Evolutionary conservation across 2,888 invertebrate genomes (phyloP).

Genomic region (Stenchaetothrips biformis): DNA sequence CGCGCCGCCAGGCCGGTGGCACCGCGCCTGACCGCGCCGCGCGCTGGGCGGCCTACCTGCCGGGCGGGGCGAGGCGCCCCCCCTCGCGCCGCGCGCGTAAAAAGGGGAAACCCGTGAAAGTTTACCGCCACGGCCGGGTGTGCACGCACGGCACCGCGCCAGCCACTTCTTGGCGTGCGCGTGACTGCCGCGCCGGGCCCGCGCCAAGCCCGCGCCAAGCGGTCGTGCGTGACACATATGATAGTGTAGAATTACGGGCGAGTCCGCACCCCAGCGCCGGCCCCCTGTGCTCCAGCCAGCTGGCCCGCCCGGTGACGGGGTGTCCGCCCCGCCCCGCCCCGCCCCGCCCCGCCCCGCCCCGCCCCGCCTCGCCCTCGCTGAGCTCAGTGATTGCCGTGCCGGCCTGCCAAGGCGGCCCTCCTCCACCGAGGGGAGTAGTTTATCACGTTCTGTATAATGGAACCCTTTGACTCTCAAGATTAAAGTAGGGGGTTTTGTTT

Average conservation of each 20-base stretch:
- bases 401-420: no score
- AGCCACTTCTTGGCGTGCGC: neutral
- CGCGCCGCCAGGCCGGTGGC: neutral
- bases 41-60: neutral
- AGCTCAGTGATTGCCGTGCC: no score
- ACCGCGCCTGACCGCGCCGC: neutral
- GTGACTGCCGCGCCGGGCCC: neutral
- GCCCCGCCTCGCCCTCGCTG: no score
- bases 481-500: no score
- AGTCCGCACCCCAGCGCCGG: neutral
- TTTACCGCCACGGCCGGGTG: neutral
- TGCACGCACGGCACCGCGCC: neutral
- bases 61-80: neutral
- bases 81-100: neutral
- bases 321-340: neutral
- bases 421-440: no score
- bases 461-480: no score
- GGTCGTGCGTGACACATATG: slow-evolving; percentile 4
- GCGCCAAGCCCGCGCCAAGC: neutral
- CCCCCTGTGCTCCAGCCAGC: no score
- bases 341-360: neutral
- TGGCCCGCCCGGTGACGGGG: no score
- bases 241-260: slow-evolving; percentile 8
- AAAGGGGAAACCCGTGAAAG: no score
- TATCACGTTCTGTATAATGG: no score